Conservation (phyloP, 2,113 vertebrate genomes). For the Pseudopipra pipra region DNA sequence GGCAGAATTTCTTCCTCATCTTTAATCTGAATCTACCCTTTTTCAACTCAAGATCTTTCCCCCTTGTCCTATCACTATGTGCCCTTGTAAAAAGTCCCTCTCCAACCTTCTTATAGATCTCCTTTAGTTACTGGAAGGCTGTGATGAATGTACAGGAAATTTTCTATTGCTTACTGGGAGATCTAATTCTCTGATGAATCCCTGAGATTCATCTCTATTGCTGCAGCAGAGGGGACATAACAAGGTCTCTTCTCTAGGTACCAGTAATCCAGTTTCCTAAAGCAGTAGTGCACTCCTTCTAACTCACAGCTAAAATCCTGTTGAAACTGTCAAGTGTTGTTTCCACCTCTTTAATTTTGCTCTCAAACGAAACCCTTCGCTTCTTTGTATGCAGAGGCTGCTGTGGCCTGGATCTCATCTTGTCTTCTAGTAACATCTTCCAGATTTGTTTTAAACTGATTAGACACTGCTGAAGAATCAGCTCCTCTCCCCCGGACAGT, state of each 20-base stretch:
- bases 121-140: not conserved
- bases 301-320: conserved; percentile 30
- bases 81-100: not conserved
- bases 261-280: conserved; percentile 35
- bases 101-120: not conserved
- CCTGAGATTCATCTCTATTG: not conserved
- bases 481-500: conserved; percentile 75
- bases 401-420: conserved; percentile 78
- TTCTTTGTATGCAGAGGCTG: conserved; percentile 66
- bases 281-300: conserved; percentile 35
- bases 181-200: not conserved
- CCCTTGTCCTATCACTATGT: not conserved
- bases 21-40: not conserved
- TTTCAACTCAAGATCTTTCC: not conserved
- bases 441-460: conserved; percentile 82
- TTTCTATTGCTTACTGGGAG: not conserved
- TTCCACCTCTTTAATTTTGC: conserved; percentile 67
- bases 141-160: not conserved
- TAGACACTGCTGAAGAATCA: conserved; percentile 79
- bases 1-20: not conserved
- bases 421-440: conserved; percentile 79
- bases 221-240: not conserved
- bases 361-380: conserved; percentile 63
- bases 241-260: not conserved
- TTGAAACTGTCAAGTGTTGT: conserved; percentile 62